Conservation (phyloP, 1,140 invertebrate genomes). For the Zaprionus nigranus region DNA sequence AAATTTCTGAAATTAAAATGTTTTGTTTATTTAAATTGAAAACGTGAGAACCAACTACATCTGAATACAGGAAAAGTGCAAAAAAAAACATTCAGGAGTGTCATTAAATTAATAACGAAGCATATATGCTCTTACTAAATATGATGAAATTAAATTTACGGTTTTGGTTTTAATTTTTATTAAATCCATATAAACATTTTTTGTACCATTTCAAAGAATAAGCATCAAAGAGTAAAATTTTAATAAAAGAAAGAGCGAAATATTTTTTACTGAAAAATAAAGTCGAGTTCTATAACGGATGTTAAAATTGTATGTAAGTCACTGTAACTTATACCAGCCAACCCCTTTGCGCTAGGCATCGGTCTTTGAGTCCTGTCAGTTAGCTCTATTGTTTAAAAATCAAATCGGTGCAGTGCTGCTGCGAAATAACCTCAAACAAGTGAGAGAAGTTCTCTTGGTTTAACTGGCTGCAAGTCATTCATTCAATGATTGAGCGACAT, state of each 20-base stretch:
- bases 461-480: constrained; percentile 69
- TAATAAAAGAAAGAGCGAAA: neutral
- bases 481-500: constrained; percentile 58
- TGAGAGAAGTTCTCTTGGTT: constrained; percentile 45
- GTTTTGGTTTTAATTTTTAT: neutral
- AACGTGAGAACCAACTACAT: constrained; percentile 63
- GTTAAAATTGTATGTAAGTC: neutral
- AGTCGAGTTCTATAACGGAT: neutral
- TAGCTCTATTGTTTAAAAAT: constrained; percentile 62
- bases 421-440: constrained; percentile 46
- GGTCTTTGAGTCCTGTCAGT: constrained; percentile 28
- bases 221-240: neutral
- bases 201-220: neutral
- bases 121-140: constrained; percentile 6
- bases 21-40: constrained; percentile 84
- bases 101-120: neutral
- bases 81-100: constrained; percentile 13
- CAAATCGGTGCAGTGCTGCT: constrained; percentile 60
- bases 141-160: neutral
- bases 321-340: neutral
- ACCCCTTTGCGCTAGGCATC: neutral
- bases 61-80: constrained; percentile 54
- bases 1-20: constrained; percentile 84
- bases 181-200: no score
- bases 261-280: neutral